Evolutionary conservation across 2,113 vertebrate species (phyloP).

Genomic region (Spilogale gracilis): DNA sequence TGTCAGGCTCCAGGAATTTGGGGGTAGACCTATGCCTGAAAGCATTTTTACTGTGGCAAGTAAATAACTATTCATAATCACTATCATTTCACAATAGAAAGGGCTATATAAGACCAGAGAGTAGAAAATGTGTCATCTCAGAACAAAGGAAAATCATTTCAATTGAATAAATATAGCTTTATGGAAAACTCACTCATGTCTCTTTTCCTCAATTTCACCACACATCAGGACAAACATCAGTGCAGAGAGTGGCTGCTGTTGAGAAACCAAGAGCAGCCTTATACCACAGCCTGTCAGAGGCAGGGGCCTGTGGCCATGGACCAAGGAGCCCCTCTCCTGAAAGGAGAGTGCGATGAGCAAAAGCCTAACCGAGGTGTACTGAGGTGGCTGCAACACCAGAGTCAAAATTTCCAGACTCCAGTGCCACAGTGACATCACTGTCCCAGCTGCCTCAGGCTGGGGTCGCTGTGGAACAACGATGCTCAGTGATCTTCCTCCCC

Average conservation of each 20-base stretch:
- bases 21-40: background rate
- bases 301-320: too few species aligned
- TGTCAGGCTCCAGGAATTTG: background rate
- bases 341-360: background rate
- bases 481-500: rapidly evolving
- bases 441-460: background rate
- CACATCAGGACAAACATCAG: background rate
- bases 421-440: rapidly evolving
- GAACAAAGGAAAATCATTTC: background rate
- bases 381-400: background rate
- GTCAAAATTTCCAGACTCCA: background rate
- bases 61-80: background rate
- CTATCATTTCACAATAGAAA: background rate
- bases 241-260: rapidly evolving
- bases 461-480: background rate
- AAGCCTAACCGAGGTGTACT: too few species aligned
- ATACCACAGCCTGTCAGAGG: rapidly evolving
- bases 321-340: background rate
- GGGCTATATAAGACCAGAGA: background rate
- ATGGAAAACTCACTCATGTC: background rate
- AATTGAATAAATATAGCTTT: background rate
- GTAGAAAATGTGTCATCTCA: background rate
- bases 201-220: background rate
- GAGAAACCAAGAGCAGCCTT: background rate
- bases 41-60: background rate